Evolutionary conservation across 2,888 invertebrate species (phyloP).

Genomic region (Taphrorychus bicolor): DNA sequence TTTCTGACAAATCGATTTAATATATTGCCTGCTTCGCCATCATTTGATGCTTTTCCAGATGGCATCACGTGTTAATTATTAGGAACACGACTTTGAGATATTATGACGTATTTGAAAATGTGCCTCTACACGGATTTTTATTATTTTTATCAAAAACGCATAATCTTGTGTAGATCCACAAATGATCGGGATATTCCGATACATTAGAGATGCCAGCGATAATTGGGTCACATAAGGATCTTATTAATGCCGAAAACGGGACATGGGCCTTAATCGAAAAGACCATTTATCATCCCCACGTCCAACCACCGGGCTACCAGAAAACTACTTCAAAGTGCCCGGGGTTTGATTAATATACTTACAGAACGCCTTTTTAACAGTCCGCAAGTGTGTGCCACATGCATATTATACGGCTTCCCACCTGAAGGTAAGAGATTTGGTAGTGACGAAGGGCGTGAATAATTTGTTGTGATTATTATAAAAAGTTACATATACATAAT

Average conservation of each 20-base stretch:
- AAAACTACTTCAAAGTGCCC: conserved; percentile 19
- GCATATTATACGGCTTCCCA: not conserved
- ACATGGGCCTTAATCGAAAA: conserved; percentile 18
- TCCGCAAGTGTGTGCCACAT: conserved; percentile 33
- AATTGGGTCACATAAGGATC: conserved; percentile 23
- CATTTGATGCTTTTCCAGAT: conserved; percentile 39
- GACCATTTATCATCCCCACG: conserved; percentile 21
- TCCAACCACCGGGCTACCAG: conserved; percentile 15
- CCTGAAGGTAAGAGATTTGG: too few relatives aligned
- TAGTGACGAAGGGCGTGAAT: too few relatives aligned
- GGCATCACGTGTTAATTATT: conserved; percentile 53
- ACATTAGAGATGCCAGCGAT: too few relatives aligned
- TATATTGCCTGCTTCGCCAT: not conserved
- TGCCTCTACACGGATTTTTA: too few relatives aligned
- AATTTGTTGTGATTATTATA: too few relatives aligned
- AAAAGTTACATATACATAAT: too few relatives aligned
- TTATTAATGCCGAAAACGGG: conserved; percentile 16
- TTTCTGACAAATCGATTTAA: not conserved
- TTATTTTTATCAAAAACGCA: too few relatives aligned
- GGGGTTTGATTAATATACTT: conserved; percentile 27
- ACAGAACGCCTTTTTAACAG: conserved; percentile 19
- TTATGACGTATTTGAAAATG: not conserved
- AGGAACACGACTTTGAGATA: conserved; percentile 36
- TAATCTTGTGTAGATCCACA: too few relatives aligned
- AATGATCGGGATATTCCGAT: too few relatives aligned